Conservation (phyloP, 2,113 vertebrate genomes). For the Aptenodytes patagonicus region DNA sequence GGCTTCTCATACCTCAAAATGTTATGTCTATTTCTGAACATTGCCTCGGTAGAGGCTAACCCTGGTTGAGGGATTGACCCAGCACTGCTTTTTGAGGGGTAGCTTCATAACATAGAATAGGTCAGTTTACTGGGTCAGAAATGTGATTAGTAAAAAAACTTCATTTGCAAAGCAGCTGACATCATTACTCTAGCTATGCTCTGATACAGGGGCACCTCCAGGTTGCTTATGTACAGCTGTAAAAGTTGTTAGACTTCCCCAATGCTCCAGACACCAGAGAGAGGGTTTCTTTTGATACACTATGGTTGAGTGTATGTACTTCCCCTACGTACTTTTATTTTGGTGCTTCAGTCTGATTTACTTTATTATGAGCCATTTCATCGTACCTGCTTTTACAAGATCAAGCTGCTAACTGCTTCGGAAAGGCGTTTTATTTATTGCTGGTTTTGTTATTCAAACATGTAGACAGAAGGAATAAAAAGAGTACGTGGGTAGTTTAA, state of each 20-base stretch:
- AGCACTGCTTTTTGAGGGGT: neutral
- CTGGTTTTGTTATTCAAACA: neutral
- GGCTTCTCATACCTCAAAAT: neutral
- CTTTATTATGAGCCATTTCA: neutral
- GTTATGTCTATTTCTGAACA: fast-evolving
- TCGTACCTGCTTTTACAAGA: neutral
- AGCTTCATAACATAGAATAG: neutral
- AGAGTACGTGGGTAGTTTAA: neutral
- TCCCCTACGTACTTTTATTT: neutral
- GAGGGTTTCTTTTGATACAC: neutral
- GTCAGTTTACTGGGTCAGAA: neutral
- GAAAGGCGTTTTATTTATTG: neutral
- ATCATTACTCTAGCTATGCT: neutral
- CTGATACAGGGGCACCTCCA: neutral
- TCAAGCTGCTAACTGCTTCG: neutral
- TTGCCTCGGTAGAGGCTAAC: neutral
- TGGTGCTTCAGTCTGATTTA: neutral
- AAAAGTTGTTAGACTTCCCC: neutral
- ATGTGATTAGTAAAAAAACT: neutral
- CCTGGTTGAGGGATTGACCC: neutral
- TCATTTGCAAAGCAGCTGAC: neutral
- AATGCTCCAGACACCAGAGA: neutral
- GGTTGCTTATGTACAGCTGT: neutral
- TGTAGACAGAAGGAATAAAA: neutral
- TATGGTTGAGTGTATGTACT: neutral